Base-by-base conservation (phyloP, 2,888 invertebrate species). In the Acanthosoma haemorrhoidale region DNA sequence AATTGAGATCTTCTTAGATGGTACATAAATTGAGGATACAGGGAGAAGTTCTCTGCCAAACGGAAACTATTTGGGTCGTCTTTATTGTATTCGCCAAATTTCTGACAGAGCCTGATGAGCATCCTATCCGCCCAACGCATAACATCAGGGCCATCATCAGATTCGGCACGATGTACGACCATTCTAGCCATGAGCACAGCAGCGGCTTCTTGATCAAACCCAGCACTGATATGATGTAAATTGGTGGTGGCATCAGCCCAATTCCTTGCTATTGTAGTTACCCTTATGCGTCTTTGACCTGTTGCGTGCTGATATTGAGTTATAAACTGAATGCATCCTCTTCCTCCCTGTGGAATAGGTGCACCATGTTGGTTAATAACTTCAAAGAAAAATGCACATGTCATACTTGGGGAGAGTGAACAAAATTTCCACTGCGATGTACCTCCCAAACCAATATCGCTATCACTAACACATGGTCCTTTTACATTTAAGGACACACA, bases 21-120 rank as follows among this genome's bases (percentile, higher is more conserved):
- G 82, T 98, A 99, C 97, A 99, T 98, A 81, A 99, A 99, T 82
- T 99, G 99, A 51, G 99, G 99, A 83, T 97, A 99, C 71, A 99
- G 83, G 71, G 95, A 94, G 82, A 99, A 99, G 82, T 96, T 97
- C 79, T 97, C 97, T 2, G 92, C 89, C 72, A 99, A 86, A 64
- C 96, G 86, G 84, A 99, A 99, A 75, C 96, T 95, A 79, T 91
- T 92, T 15, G 96, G 95, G 81, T 98, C 96, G 79, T 99, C 98
- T 79, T 97, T 97, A 77, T 90, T 89, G 80, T 96, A 99, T 79
- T 99, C 97, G 69, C 98, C 99, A 83, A 99, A 99, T 82, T 97
- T 97, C 81, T 99, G 99, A 80, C 99, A 99, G 92, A 99, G 83
- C 79, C 97, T 85, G 77, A 99, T 99, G 16, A 99, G 87, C 89